These are phyloP conservation scores for Lumbricus terrestris DNA, from an alignment of 2,888 invertebrate species.

Conservation along the genomic window DNA sequence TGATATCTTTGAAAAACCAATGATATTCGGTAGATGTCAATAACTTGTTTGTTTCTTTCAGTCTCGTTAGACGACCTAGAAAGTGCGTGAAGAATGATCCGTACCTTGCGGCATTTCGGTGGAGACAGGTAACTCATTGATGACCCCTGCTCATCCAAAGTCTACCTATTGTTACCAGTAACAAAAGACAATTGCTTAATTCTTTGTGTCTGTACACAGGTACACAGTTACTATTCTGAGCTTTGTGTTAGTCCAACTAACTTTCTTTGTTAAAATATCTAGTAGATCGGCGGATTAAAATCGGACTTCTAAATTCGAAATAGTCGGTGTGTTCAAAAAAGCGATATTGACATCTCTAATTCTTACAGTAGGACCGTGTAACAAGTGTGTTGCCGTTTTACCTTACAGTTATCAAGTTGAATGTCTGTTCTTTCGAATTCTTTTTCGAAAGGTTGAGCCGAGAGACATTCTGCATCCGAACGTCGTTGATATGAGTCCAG, in stretches of 20 bases:
- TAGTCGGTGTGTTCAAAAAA: too few relatives aligned
- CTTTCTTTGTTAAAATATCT: too few relatives aligned
- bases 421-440: background rate
- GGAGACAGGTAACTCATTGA: constrained; percentile 13
- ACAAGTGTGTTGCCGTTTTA: background rate
- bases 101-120: background rate
- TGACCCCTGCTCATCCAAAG: too few relatives aligned
- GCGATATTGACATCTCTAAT: too few relatives aligned
- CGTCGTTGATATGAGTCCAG: background rate
- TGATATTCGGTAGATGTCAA: background rate
- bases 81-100: background rate
- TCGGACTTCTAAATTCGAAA: too few relatives aligned
- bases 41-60: background rate
- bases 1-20: background rate
- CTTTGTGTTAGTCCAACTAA: too few relatives aligned
- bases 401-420: background rate
- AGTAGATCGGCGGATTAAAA: too few relatives aligned
- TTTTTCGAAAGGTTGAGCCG: background rate
- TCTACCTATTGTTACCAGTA: too few relatives aligned
- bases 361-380: too few relatives aligned
- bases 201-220: too few relatives aligned
- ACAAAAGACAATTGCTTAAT: too few relatives aligned
- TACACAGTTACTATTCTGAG: too few relatives aligned
- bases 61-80: background rate
- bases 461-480: constrained; percentile 10